Conservation (phyloP, 2,113 vertebrate species). For the Channa argus region DNA sequence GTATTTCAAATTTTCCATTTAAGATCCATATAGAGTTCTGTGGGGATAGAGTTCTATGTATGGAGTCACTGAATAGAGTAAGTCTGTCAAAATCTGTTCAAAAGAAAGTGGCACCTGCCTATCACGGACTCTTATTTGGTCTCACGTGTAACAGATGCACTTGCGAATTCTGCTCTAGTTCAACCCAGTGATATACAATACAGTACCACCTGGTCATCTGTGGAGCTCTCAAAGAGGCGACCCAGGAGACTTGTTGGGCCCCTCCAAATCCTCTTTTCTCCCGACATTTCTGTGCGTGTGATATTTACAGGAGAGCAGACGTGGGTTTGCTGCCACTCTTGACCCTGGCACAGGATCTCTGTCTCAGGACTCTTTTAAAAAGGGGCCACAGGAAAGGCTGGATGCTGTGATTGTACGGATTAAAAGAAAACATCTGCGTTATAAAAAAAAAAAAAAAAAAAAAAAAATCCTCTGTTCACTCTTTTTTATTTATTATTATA, state of each 20-base stretch:
- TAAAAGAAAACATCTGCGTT: slow-evolving; percentile 84
- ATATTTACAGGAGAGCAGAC: slow-evolving; percentile 72
- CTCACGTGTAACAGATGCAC: slow-evolving; percentile 48
- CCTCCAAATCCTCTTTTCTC: slow-evolving; percentile 75
- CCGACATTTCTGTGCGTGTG: slow-evolving; percentile 61
- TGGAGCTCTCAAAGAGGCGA: slow-evolving; percentile 40
- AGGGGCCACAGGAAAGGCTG: slow-evolving; percentile 52
- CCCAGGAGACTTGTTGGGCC: slow-evolving; percentile 58
- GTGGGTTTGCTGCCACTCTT: slow-evolving; percentile 69
- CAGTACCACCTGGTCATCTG: slow-evolving; percentile 72
- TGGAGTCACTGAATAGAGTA: neutral
- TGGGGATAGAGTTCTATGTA: neutral
- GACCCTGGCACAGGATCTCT: slow-evolving; percentile 69
- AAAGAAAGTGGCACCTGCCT: neutral
- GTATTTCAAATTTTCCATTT: no score
- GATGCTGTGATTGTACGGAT: slow-evolving; percentile 72
- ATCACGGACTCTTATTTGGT: slow-evolving; percentile 1
- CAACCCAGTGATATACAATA: slow-evolving; percentile 40
- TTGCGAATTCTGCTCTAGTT: slow-evolving; percentile 15
- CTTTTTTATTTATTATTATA: slow-evolving; percentile 82
- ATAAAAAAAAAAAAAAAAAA: neutral
- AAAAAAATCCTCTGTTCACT: slow-evolving; percentile 70
- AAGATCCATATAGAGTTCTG: neutral
- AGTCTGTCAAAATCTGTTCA: no score
- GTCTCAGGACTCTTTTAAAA: slow-evolving; percentile 61